Base-by-base conservation (phyloP, 2,888 invertebrate genomes). In the Cryptus viduatorius region DNA sequence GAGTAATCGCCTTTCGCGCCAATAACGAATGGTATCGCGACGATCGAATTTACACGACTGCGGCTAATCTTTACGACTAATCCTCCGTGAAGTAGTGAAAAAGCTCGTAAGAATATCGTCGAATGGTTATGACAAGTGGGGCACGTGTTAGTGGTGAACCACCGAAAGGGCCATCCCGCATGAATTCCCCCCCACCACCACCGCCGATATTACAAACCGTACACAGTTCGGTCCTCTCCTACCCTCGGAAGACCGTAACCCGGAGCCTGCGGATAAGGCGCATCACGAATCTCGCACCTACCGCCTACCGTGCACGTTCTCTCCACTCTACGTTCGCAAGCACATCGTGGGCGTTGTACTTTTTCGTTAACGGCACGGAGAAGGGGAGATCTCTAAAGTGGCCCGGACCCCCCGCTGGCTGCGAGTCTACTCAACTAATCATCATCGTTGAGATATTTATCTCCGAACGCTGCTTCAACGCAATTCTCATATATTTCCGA, bases 101-200 rank as follows among this genome's bases (percentile, higher is more conserved):
- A 61, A 79, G 59, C 65, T 82, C 24, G 82, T 72, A 14, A 37
- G 71, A 76, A 79, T 61, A 79, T 73, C 77, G 78, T 82, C 85
- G 65, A 84, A 73, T 82, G 72, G 65, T 16, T 82, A 89, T 92
- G 92, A 92, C 92, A 92, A 90, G 91, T 91, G 90, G 80, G 84
- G 92, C 92, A 92, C 92, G 91, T 92, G 92, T 90, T 89, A 79
- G 75, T 50, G 50, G 89, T 87, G 90, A 90, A 90, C 90, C 89
- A 85, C 72, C 89, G 87, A 86, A 88, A 87, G 89, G 88, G 89
- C 89, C 90, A 89, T 91, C 90, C 91, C 89, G 87, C 86, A 85
- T 85, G 65, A 42, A 85, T 76, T 80, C 85, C 76, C 77, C 72
- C 82, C 85, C 75, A 46, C 19, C 16, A 8, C 19, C 48, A n/a